phyloP scores from a whole-genome alignment of 30 jellyfish, hydroid and myxozoan species.

The Aurelia sp. region DNA sequence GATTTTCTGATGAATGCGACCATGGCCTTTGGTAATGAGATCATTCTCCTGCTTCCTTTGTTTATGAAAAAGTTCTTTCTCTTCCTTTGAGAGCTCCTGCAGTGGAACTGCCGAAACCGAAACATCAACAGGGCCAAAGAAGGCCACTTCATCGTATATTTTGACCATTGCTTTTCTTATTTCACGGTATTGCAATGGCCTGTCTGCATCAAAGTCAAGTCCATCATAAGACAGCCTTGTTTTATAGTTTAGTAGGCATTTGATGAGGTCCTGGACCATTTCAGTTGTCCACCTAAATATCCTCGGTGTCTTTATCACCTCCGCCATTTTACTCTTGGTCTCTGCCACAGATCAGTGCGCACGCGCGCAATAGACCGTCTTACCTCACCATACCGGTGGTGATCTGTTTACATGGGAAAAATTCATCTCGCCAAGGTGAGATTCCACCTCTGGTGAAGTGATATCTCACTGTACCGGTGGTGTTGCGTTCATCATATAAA shows the following conservation, averaged over 20 bases:
- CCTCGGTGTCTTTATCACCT: neutral
- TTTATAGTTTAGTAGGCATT: constrained; percentile 1
- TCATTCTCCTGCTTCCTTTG: neutral
- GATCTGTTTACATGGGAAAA: neutral
- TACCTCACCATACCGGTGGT: neutral
- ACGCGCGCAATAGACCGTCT: neutral
- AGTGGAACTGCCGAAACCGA: neutral
- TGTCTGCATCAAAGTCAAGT: constrained; percentile 43
- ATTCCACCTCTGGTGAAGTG: no score
- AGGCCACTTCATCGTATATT: neutral
- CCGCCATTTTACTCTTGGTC: neutral
- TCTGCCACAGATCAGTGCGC: neutral
- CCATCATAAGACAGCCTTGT: constrained; percentile 19
- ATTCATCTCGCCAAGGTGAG: no score
- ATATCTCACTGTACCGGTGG: no score
- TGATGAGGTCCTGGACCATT: neutral
- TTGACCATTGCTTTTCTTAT: constrained; percentile 16
- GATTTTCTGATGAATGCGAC: constrained; percentile 25
- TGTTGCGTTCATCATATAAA: no score
- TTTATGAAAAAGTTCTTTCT: neutral
- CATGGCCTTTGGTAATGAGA: neutral
- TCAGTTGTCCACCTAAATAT: constrained; percentile 23
- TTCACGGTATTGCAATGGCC: neutral
- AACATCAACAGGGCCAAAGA: neutral
- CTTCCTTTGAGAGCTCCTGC: constrained; percentile 6